Conservation (phyloP, 2,113 vertebrate genomes). For the Tragelaphus scriptus region DNA sequence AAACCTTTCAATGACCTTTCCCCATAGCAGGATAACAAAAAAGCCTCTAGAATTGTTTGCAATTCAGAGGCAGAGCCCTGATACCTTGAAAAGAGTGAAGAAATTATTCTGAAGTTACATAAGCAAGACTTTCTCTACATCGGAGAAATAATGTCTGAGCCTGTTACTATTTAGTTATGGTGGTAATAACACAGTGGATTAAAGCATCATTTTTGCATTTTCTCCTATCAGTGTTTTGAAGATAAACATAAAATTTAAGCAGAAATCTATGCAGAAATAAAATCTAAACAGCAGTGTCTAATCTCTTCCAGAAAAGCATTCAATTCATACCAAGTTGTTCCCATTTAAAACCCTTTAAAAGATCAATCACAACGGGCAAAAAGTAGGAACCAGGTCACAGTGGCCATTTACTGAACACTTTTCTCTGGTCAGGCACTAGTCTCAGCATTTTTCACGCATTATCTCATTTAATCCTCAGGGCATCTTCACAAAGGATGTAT, state of each 20-base stretch:
- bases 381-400: not conserved
- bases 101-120: not conserved
- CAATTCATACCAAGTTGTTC: not conserved
- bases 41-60: not conserved
- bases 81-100: not conserved
- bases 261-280: slow-evolving; percentile 11
- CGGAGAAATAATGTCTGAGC: not conserved
- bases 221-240: slow-evolving; percentile 3
- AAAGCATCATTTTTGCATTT: not conserved
- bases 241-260: slow-evolving; percentile 27
- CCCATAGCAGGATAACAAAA: not conserved
- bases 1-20: not conserved
- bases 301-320: not conserved
- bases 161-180: not conserved
- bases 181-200: not conserved
- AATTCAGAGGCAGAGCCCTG: not conserved
- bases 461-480: not conserved
- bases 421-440: not conserved
- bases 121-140: not conserved
- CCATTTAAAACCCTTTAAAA: not conserved
- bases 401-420: not conserved
- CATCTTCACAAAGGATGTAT: not conserved
- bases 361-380: not conserved
- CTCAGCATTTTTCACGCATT: not conserved
- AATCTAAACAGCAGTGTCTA: not conserved